phyloP scores from a whole-genome alignment of 2,113 vertebrate genomes.

The Maccullochella peelii region DNA sequence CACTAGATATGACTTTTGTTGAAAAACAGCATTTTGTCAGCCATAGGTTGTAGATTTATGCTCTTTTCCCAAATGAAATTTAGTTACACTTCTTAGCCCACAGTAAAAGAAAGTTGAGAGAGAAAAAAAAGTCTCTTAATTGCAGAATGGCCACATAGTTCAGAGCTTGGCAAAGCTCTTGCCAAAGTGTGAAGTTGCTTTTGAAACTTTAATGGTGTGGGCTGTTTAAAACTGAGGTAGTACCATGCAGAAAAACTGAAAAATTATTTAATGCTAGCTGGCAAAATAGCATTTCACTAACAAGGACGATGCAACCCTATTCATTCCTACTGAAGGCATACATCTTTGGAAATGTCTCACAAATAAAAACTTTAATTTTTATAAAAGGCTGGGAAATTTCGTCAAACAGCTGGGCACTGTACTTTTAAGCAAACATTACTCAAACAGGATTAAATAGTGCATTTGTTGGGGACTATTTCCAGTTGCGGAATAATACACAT shows the following conservation, averaged over 20 bases:
- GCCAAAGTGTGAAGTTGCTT: neutral
- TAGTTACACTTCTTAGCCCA: constrained; percentile 19
- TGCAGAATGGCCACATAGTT: neutral
- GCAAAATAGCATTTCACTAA: too few relatives aligned
- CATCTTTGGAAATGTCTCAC: neutral
- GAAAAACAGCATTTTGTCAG: constrained; percentile 27
- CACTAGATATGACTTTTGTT: constrained; percentile 37
- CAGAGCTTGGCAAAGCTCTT: neutral
- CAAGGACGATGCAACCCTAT: neutral
- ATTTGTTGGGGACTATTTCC: neutral
- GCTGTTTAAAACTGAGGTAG: neutral
- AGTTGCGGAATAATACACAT: neutral
- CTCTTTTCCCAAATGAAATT: constrained; percentile 18
- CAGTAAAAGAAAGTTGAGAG: neutral
- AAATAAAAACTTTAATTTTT: neutral
- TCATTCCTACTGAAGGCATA: neutral
- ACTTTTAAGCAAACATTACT: neutral
- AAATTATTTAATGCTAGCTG: too few relatives aligned
- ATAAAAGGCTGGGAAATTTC: neutral
- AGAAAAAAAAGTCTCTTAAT: neutral
- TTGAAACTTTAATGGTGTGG: neutral
- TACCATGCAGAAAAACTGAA: neutral
- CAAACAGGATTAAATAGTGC: neutral
- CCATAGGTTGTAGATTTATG: constrained; percentile 24
- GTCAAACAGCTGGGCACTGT: neutral